These are phyloP conservation scores for Sitophilus oryzae DNA, from an alignment of 1,140 invertebrate species.

Conservation along the genomic window DNA sequence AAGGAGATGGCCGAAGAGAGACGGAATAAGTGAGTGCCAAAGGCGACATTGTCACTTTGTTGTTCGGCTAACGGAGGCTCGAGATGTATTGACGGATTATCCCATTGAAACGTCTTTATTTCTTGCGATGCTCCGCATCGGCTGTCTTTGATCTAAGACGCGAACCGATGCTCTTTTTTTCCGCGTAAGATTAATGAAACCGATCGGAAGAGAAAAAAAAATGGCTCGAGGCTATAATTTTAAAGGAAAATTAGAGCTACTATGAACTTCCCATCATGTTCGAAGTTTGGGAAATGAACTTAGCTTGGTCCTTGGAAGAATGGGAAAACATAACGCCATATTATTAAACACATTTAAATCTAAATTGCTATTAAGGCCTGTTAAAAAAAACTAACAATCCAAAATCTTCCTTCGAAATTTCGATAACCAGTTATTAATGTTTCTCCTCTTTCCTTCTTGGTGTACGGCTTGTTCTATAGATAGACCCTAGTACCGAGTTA, in stretches of 20 bases:
- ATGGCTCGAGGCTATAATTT: no score
- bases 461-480: background rate
- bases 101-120: constrained; percentile 27
- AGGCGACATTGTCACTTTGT: constrained; percentile 27
- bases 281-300: no score
- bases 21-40: constrained; percentile 14
- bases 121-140: constrained; percentile 21
- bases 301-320: no score
- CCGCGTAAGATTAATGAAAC: background rate
- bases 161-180: constrained; percentile 9
- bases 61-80: constrained; percentile 20
- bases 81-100: constrained; percentile 25
- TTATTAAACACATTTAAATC: no score
- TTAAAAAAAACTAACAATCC: no score
- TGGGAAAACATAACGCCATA: no score
- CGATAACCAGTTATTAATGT: no score
- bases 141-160: constrained; percentile 7
- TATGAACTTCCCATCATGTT: no score
- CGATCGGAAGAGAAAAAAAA: background rate
- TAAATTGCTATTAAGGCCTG: no score
- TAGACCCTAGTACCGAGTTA: background rate
- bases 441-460: no score
- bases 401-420: no score
- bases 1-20: background rate
- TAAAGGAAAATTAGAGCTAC: no score